Evolutionary conservation across 2,113 vertebrate species (phyloP).

Genomic region (Crotophaga sulcirostris): DNA sequence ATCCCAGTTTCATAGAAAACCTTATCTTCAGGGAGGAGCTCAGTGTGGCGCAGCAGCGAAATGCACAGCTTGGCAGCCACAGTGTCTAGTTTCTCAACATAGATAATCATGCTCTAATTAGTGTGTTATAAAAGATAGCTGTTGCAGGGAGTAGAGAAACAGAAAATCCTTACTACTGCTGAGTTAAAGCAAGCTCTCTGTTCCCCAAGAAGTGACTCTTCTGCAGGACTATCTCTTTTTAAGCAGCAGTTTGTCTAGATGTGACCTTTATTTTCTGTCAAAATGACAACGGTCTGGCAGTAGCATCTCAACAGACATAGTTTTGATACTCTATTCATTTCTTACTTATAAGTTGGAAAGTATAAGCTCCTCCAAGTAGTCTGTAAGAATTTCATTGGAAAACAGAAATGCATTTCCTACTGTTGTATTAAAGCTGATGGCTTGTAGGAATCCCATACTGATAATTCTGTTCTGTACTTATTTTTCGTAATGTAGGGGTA

Average conservation of each 20-base stretch:
- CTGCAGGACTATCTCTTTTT: neutral
- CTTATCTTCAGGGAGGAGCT: too few relatives aligned
- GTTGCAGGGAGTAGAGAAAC: neutral
- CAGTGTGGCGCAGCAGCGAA: too few relatives aligned
- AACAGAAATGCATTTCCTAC: neutral
- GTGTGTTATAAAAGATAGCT: neutral
- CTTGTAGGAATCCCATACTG: neutral
- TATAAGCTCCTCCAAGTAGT: neutral
- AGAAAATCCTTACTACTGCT: neutral
- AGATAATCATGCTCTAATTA: neutral
- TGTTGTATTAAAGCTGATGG: neutral
- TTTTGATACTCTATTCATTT: neutral
- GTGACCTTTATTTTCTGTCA: neutral
- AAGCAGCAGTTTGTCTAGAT: neutral
- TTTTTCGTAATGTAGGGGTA: neutral
- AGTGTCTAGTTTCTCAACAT: too few relatives aligned
- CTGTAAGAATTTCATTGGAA: neutral
- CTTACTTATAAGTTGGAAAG: neutral
- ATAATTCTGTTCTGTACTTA: neutral
- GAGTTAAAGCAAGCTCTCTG: neutral
- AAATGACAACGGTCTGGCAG: fast-evolving
- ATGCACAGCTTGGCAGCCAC: too few relatives aligned
- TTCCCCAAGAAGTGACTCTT: neutral
- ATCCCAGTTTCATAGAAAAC: too few relatives aligned
- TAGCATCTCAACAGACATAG: neutral